Evolutionary conservation across 2,113 vertebrate genomes (phyloP).

Genomic region (Chroicocephalus ridibundus): DNA sequence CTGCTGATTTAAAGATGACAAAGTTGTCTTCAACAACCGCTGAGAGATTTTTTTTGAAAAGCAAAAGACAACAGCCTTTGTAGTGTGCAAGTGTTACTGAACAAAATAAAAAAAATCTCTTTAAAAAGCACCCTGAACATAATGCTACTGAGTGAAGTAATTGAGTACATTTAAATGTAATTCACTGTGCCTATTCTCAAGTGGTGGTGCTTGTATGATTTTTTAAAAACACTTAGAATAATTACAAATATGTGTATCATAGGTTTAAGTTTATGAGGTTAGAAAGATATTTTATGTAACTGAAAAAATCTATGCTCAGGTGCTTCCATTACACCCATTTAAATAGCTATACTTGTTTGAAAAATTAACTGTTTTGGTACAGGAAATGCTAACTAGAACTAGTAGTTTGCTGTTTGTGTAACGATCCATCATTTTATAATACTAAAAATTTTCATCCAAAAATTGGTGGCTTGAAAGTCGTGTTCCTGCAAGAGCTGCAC

Average conservation of each 20-base stretch:
- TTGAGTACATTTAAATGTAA: neutral
- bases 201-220: neutral
- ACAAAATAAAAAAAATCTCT: neutral
- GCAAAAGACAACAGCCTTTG: neutral
- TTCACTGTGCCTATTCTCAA: neutral
- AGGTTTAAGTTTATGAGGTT: neutral
- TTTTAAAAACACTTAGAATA: neutral
- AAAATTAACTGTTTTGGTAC: neutral
- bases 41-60: neutral
- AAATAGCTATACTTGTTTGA: neutral
- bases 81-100: neutral
- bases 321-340: neutral
- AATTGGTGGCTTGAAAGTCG: neutral
- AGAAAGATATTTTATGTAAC: neutral
- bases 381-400: neutral
- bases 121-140: neutral
- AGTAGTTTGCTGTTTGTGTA: neutral
- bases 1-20: neutral
- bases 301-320: neutral
- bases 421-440: neutral
- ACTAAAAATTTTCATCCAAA: neutral
- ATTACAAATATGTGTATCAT: neutral
- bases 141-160: neutral
- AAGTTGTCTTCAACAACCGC: neutral
- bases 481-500: neutral